phyloP scores from a whole-genome alignment of 1,140 invertebrate genomes.

The Linepithema humile region DNA sequence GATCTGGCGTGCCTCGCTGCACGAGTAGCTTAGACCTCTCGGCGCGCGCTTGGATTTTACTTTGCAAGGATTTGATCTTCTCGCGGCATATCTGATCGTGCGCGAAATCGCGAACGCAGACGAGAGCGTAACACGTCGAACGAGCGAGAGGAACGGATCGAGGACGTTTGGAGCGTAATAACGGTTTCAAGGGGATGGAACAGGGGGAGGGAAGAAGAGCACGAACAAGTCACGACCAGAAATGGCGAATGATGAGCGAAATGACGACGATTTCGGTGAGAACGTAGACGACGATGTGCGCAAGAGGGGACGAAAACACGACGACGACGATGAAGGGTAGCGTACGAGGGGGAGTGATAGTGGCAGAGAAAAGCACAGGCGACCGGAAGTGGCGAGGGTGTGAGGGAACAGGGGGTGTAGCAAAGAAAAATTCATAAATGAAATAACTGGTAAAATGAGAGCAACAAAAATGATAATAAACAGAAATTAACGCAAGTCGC shows the following conservation, averaged over 20 bases:
- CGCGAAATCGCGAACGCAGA: conserved; percentile 3
- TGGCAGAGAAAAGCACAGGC: conserved; percentile 29
- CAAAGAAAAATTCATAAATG: conserved; percentile 87
- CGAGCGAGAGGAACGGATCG: conserved; percentile 58
- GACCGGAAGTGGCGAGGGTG: conserved; percentile 57
- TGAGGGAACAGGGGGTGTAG: conserved; percentile 83
- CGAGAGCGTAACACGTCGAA: conserved; percentile 61
- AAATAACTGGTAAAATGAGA: conserved; percentile 83
- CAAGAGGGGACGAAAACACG: conserved; percentile 71
- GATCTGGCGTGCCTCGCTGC: conserved; percentile 93
- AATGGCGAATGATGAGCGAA: conserved; percentile 79
- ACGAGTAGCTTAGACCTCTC: conserved; percentile 94
- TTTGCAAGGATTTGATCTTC: conserved; percentile 93
- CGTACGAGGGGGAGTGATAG: conserved; percentile 5
- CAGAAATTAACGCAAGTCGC: conserved; percentile 74
- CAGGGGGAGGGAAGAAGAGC: conserved; percentile 51
- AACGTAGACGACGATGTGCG: conserved; percentile 78
- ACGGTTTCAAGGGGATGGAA: not conserved
- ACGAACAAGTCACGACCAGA: conserved; percentile 10
- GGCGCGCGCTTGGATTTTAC: conserved; percentile 93
- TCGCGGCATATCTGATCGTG: conserved; percentile 88
- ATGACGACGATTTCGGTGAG: conserved; percentile 75
- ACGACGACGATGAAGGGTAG: conserved; percentile 16
- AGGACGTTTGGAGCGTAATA: conserved; percentile 13
- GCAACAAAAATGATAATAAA: conserved; percentile 64